phyloP scores from a whole-genome alignment of 2,888 invertebrate genomes.

The Drosophila borborema region DNA sequence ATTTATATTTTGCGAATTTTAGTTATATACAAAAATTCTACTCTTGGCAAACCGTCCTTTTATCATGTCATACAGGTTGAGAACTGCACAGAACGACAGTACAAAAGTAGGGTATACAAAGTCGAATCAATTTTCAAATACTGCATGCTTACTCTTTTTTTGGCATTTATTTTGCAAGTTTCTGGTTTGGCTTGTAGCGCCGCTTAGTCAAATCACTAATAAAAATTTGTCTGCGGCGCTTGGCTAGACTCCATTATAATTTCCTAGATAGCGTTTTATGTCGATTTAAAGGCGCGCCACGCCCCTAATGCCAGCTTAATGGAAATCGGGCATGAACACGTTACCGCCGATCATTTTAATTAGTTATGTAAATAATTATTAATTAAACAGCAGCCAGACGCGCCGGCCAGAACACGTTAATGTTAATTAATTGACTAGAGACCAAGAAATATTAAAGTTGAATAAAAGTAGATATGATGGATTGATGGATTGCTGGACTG shows the following conservation, averaged over 20 bases:
- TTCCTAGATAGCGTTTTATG: conserved; percentile 34
- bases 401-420: conserved; percentile 40
- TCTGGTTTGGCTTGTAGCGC: conserved; percentile 40
- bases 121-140: neutral
- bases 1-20: no score
- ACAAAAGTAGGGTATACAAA: conserved; percentile 14
- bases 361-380: conserved; percentile 69
- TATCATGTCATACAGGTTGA: neutral
- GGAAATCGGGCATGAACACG: conserved; percentile 71
- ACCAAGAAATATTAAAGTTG: neutral
- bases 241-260: conserved; percentile 28
- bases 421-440: conserved; percentile 60
- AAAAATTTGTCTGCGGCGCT: conserved; percentile 47
- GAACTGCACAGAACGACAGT: neutral
- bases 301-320: conserved; percentile 46
- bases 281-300: conserved; percentile 28
- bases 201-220: conserved; percentile 54
- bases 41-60: neutral
- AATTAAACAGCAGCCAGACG: conserved; percentile 54
- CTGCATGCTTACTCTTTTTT: conserved; percentile 8
- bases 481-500: neutral
- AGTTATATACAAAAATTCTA: no score
- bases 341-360: conserved; percentile 62
- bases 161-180: conserved; percentile 45
- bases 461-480: neutral